Conservation (phyloP, 2,113 vertebrate species). For the Centropus bengalensis region DNA sequence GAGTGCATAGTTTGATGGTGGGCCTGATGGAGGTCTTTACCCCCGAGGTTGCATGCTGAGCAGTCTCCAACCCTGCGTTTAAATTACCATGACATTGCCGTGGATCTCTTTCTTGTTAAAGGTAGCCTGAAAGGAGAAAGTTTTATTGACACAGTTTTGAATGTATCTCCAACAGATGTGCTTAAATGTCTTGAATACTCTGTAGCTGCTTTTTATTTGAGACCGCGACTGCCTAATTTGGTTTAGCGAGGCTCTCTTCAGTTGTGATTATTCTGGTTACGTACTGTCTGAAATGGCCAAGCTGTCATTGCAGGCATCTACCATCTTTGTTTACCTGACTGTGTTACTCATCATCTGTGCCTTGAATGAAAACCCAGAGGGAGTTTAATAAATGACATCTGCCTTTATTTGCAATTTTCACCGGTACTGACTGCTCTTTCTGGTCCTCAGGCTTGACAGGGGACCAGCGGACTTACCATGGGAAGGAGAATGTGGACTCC, state of each 20-base stretch:
- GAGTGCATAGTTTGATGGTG: neutral
- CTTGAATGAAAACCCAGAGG: neutral
- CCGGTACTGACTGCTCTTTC: neutral
- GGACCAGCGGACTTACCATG: slow-evolving; percentile 86
- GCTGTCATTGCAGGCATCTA: neutral
- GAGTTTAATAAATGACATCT: neutral
- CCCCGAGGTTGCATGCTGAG: neutral
- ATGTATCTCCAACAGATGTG: neutral
- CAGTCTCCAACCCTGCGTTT: neutral
- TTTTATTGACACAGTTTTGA: neutral
- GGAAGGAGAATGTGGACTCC: slow-evolving; percentile 82
- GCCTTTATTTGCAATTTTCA: neutral
- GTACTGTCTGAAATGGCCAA: neutral
- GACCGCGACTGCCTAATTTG: neutral
- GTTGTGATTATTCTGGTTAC: neutral
- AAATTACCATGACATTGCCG: neutral
- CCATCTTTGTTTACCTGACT: neutral
- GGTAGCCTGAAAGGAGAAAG: neutral
- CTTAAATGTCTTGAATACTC: neutral
- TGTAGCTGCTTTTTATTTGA: neutral
- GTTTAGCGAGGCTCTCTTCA: neutral
- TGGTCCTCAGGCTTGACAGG: slow-evolving; percentile 79
- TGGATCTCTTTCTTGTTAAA: neutral
- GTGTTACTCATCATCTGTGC: neutral
- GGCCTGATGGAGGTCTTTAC: neutral